A percentile compares a stretch with the other conserved stretches of the same genome.
Evolutionary conservation across 2,113 vertebrate genomes (phyloP).

Genomic region (Trichomycterus rosablanca): DNA sequence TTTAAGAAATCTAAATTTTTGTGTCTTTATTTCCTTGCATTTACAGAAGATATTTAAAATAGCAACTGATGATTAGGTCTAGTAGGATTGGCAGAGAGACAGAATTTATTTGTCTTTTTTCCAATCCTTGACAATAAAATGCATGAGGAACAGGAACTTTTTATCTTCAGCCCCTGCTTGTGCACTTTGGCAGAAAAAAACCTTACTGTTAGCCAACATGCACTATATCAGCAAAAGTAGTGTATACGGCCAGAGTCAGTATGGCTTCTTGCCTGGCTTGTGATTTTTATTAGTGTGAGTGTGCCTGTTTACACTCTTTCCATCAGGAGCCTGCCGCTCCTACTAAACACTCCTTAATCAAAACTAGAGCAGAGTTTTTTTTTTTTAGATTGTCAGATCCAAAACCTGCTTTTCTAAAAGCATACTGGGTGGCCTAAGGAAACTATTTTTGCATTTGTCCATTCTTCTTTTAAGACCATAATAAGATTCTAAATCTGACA

Average conservation of each 20-base stretch:
- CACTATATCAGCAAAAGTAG: not conserved
- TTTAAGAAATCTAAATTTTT: too few species aligned
- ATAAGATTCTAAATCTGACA: too few species aligned
- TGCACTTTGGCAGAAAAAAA: not conserved
- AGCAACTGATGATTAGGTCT: too few species aligned
- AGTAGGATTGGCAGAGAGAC: constrained; percentile 3
- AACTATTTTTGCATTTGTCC: constrained; percentile 15
- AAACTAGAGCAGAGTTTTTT: constrained; percentile 45
- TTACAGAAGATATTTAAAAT: constrained; percentile 16
- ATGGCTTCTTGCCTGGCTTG: not conserved
- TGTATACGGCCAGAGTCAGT: too few species aligned
- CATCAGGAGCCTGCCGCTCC: constrained; percentile 9
- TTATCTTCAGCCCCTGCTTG: too few species aligned
- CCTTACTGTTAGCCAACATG: too few species aligned
- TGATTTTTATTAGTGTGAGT: constrained; percentile 10
- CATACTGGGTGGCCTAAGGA: constrained; percentile 35
- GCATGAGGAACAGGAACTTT: not conserved
- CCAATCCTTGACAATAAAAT: constrained; percentile 8
- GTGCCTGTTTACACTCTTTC: constrained; percentile 3
- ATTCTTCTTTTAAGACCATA: constrained; percentile 5
- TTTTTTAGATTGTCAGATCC: constrained; percentile 44
- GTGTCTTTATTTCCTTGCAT: too few species aligned
- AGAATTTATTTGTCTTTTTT: constrained; percentile 17
- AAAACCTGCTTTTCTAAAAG: constrained; percentile 47
- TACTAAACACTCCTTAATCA: constrained; percentile 30